Conservation (phyloP, 2,113 vertebrate species). For the Cephalopterus ornatus region DNA sequence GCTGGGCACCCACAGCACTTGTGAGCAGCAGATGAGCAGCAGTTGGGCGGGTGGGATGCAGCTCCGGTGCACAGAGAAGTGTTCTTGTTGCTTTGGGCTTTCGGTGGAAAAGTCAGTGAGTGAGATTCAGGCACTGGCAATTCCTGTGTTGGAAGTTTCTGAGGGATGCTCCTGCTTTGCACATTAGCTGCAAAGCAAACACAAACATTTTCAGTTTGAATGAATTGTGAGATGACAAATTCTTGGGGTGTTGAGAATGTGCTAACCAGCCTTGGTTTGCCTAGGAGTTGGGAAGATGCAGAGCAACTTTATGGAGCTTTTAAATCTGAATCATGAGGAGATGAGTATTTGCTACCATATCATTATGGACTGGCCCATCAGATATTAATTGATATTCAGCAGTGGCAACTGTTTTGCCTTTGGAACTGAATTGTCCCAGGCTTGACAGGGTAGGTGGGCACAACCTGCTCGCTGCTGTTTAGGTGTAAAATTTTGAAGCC, state of each 20-base stretch:
- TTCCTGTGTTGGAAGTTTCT: background rate
- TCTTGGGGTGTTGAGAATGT: background rate
- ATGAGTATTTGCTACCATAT: background rate
- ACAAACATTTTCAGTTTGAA: background rate
- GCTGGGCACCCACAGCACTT: background rate
- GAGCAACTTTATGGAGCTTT: background rate
- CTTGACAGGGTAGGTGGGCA: background rate
- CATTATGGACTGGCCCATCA: background rate
- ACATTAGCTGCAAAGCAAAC: background rate
- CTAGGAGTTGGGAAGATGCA: background rate
- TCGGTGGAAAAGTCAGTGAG: background rate
- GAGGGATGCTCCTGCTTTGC: background rate
- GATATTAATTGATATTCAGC: background rate
- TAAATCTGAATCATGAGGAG: background rate
- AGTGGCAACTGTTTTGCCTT: background rate
- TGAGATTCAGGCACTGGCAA: background rate
- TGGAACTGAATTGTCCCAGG: background rate
- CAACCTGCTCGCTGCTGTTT: background rate
- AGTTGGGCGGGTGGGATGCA: background rate
- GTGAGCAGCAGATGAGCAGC: background rate
- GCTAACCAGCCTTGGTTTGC: background rate
- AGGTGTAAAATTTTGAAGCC: background rate
- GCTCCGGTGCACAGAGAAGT: background rate
- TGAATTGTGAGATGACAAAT: background rate
- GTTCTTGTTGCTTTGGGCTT: background rate